Evolutionary conservation across 2,888 invertebrate genomes (phyloP), one percentile per base, ranked within the genome.

Genomic region (Cephus sareptanus): DNA sequence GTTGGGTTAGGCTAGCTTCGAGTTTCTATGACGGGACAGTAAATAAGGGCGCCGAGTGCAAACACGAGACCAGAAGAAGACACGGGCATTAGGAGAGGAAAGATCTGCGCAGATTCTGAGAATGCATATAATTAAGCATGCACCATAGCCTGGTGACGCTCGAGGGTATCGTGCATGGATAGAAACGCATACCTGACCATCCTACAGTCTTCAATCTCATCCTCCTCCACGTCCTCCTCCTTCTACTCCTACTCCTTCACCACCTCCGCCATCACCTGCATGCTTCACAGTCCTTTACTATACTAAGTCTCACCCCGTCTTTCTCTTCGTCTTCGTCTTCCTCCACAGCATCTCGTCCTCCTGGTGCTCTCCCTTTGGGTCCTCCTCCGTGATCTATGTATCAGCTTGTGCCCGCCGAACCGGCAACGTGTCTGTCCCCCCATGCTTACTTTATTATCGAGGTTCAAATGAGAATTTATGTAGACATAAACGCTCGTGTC

Each of bases 391-490:
- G 87, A 88, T 88, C 86, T 87, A 87, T 87, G 85, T 85, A 87
- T 88, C 85, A 81, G 86, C 81, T 81, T 85, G 86, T 81, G 84
- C 82, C 83, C 84, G 83, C 82, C 84, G 84, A 86, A 86, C 83
- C 84, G 81, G 79, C 83, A 84, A 85, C 84, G 85, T 83, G 84
- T 87, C 86, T 83, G 85, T 86, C 83, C 85, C 85, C 83, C 82
- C 81, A 78, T 86, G 87, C 87, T 89, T 87, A 88, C 89, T 89
- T 89, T 90, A 90, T 90, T 90, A 89, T 90, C 89, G 86, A 80
- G 82, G 79, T 87, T 89, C 87, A 90, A 90, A 90, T 90, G 89
- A 90, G 88, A 89, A 90, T 90, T 90, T 89, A 90, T 90, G 89
- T 85, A 85, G 88, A 89, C 90, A 87, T 89, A 89, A 90, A 89